These are phyloP conservation scores for Drusus annulatus DNA, from an alignment of 1,140 invertebrate genomes.

Conservation along the genomic window DNA sequence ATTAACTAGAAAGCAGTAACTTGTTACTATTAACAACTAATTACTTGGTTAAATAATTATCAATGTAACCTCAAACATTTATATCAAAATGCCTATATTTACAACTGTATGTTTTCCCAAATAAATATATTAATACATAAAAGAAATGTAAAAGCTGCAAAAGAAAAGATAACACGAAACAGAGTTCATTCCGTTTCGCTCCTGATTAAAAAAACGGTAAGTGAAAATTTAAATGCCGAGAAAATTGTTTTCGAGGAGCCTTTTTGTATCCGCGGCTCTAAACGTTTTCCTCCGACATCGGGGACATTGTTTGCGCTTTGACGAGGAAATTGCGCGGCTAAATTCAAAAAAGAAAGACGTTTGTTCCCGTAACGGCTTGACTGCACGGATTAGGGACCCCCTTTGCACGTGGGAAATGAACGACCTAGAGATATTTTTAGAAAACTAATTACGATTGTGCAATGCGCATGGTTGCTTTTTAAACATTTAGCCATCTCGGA, in stretches of 20 bases:
- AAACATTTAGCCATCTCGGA: too few relatives aligned
- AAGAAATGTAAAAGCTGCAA: not conserved
- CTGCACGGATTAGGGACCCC: not conserved
- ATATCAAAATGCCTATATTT: too few relatives aligned
- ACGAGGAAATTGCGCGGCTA: constrained; percentile 20
- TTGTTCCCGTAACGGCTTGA: not conserved
- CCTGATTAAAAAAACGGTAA: not conserved
- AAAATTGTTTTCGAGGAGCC: constrained; percentile 25
- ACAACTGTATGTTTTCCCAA: too few relatives aligned
- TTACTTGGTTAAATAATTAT: too few relatives aligned
- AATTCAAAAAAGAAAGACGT: constrained; percentile 9
- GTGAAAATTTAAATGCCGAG: constrained; percentile 25
- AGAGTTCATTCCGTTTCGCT: not conserved
- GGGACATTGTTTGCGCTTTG: constrained; percentile 23
- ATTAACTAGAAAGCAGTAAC: too few relatives aligned
- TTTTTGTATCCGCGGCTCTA: constrained; percentile 9
- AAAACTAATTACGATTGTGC: too few relatives aligned
- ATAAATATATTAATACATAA: not conserved
- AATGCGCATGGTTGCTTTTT: too few relatives aligned
- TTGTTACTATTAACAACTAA: too few relatives aligned
- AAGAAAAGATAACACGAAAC: not conserved
- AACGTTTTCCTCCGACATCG: constrained; percentile 10
- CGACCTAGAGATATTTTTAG: too few relatives aligned
- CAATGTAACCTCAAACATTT: too few relatives aligned
- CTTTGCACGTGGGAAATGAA: too few relatives aligned